phyloP scores from a whole-genome alignment of 2,888 invertebrate species.

The Rapana venosa region DNA sequence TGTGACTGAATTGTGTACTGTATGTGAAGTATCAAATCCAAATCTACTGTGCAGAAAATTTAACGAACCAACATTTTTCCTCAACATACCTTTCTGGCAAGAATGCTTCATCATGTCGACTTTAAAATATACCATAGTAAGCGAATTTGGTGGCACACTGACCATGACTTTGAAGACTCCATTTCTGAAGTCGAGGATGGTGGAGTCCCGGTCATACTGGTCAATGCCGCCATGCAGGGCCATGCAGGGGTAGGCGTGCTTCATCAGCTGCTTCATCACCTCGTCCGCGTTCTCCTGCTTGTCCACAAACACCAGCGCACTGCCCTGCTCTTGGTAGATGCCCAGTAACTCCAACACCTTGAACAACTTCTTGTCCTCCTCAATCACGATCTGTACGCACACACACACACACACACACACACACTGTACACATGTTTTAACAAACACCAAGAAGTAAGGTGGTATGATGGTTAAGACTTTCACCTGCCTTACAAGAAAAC shows the following conservation, averaged over 20 bases:
- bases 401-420: not conserved
- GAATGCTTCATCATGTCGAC: too few relatives aligned
- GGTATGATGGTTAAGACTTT: too few relatives aligned
- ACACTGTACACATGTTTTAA: not conserved
- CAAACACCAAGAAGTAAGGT: not conserved
- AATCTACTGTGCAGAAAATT: too few relatives aligned
- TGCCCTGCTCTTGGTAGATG: constrained; percentile 93
- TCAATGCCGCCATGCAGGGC: constrained; percentile 99
- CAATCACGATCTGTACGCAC: constrained; percentile 83
- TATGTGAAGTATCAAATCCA: too few relatives aligned
- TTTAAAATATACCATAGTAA: not conserved
- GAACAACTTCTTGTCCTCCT: constrained; percentile 98
- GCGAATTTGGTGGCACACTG: constrained; percentile 79
- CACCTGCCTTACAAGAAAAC: too few relatives aligned
- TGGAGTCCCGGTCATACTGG: constrained; percentile 98
- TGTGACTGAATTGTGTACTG: too few relatives aligned
- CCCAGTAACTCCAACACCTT: constrained; percentile 98
- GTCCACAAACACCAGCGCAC: constrained; percentile 97
- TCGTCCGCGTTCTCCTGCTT: constrained; percentile 98
- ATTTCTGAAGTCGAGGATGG: constrained; percentile 97
- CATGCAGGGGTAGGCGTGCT: constrained; percentile 96
- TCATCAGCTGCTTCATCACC: constrained; percentile 91
- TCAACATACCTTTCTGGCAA: too few relatives aligned
- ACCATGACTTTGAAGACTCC: constrained; percentile 92
- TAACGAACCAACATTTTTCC: too few relatives aligned